Evolutionary conservation across 2,113 vertebrate genomes (phyloP).

Genomic region (Odobenus rosmarus): DNA sequence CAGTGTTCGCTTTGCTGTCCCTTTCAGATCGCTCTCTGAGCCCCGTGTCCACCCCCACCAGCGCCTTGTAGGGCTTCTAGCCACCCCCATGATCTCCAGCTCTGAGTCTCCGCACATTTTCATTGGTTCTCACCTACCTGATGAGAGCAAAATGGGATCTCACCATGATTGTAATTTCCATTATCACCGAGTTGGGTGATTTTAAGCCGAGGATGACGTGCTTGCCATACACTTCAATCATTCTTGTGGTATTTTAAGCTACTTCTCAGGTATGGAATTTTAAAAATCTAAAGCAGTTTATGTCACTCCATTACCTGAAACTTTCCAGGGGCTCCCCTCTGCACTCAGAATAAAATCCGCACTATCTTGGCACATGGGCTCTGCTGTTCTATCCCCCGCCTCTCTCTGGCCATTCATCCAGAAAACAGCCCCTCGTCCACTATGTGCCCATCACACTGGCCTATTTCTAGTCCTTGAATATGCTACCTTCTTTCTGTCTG

Average conservation of each 20-base stretch:
- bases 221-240: accelerated
- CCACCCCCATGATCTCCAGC: accelerated
- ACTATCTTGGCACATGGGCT: accelerated
- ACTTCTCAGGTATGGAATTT: neutral
- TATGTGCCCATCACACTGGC: accelerated
- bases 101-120: too few relatives aligned
- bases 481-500: neutral
- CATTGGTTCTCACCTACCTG: too few relatives aligned
- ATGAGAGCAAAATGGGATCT: neutral
- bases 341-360: neutral
- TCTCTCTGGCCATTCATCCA: neutral
- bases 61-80: accelerated
- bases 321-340: neutral
- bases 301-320: neutral
- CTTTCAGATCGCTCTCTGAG: neutral
- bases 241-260: neutral
- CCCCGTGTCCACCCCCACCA: accelerated
- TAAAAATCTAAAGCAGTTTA: neutral
- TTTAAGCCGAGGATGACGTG: neutral
- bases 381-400: accelerated
- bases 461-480: neutral
- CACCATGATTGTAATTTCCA: accelerated
- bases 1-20: accelerated
- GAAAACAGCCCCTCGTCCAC: neutral
- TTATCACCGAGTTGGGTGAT: accelerated